Base-by-base conservation (phyloP, 2,888 invertebrate genomes). In the Eulithis testata region DNA sequence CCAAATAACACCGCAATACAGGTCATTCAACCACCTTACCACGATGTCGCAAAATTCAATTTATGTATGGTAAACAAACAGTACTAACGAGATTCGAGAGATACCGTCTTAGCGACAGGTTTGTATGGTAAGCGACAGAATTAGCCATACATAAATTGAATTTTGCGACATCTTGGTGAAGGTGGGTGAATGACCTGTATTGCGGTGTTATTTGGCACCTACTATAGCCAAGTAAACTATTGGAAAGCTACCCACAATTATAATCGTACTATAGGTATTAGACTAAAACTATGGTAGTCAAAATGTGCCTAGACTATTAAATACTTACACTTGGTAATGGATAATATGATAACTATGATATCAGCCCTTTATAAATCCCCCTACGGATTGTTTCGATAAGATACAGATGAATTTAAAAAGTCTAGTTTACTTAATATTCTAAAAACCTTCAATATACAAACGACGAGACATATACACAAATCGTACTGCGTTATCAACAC, bases 381-480 rank as follows among this genome's bases (percentile, higher is more conserved):
- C 60, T 60, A 65, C n/a, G 40, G 50, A 52, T 58, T 47, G 49
- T 55, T 53, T 57, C 45, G 51, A 52, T 63, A 47, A 65, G 44
- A 65, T 61, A 65, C 53, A 65, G 43, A 53, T 50, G 49, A 60
- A 65, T 43, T 55, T 45, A 9, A 65, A 60, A 49, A 45, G 45
- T 50, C 58, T 59, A 44, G 9, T 37, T 36, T 51, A 51, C 9
- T 56, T 45, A 66, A 40, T 21, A 49, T 49, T 49, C 58, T 54
- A 12, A 21, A 56, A 50, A 56, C 40, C 37, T 58, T 58, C 12
- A 45, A 60, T 56, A 52, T 57, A 57, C 53, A 61, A 64, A 56
- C 40, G 52, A 40, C 60, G 56, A 60, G 59, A 59, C 43, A 59
- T 49, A 57, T 21, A 43, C 44, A 55, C 49, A 49, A 49, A 62